Evolutionary conservation across 2,113 vertebrate species (phyloP).

Genomic region (Pseudolaguvia tuberculata): DNA sequence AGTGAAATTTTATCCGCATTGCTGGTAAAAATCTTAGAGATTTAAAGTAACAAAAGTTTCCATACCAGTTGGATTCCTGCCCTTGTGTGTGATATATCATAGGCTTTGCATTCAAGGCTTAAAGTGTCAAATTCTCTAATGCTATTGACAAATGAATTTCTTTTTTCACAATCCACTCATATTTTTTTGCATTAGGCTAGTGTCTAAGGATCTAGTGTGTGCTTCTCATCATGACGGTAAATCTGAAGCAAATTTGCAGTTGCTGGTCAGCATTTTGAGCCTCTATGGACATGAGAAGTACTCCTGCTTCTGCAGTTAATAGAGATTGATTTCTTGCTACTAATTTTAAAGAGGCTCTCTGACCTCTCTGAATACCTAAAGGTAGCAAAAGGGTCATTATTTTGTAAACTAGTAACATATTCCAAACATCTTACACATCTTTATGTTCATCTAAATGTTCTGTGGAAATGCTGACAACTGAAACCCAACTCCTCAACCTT

Average conservation of each 20-base stretch:
- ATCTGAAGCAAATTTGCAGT: slow-evolving; percentile 64
- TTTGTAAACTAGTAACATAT: slow-evolving; percentile 46
- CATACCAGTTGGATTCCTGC: not conserved
- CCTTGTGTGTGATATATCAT: slow-evolving; percentile 6
- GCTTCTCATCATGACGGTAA: slow-evolving; percentile 54
- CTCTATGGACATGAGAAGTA: slow-evolving; percentile 55
- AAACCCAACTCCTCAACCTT: slow-evolving; percentile 43
- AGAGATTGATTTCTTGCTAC: slow-evolving; percentile 52
- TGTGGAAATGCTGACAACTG: slow-evolving; percentile 57
- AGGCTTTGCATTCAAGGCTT: slow-evolving; percentile 10
- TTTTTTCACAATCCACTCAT: not conserved
- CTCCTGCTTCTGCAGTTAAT: slow-evolving; percentile 50
- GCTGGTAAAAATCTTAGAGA: not conserved
- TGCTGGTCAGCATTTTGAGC: slow-evolving; percentile 50
- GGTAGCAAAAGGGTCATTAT: slow-evolving; percentile 35
- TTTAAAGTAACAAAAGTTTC: not conserved
- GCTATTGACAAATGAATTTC: slow-evolving; percentile 23
- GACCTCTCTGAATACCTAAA: slow-evolving; percentile 24
- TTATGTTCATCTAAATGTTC: slow-evolving; percentile 5
- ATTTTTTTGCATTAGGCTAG: not conserved
- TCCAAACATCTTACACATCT: slow-evolving; percentile 12
- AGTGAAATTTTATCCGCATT: not conserved
- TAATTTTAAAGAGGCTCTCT: slow-evolving; percentile 32
- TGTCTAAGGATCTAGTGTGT: slow-evolving; percentile 28
- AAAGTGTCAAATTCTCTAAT: slow-evolving; percentile 11